These are phyloP conservation scores for Tetrao urogallus DNA, from an alignment of 2,113 vertebrate species.

Conservation along the genomic window DNA sequence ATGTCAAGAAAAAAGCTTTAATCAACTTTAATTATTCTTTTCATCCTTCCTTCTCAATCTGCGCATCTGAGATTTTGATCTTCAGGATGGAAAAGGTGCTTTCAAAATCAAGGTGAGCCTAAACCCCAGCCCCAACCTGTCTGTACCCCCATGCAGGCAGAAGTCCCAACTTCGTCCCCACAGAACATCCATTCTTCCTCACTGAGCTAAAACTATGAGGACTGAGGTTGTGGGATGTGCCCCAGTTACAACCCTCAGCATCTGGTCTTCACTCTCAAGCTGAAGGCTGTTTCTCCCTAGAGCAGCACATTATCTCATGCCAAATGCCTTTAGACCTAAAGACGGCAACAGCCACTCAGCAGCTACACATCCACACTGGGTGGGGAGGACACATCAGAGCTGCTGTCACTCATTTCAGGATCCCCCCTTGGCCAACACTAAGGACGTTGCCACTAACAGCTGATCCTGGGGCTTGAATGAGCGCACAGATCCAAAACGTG, in stretches of 20 bases:
- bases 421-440: not conserved
- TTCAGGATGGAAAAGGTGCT: not conserved
- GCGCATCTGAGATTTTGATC: fast-evolving
- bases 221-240: not conserved
- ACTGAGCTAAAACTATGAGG: not conserved
- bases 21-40: not conserved
- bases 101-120: not conserved
- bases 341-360: not conserved
- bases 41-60: not conserved
- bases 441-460: fast-evolving
- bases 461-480: not conserved
- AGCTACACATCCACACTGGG: fast-evolving
- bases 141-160: fast-evolving
- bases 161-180: not conserved
- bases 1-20: not conserved
- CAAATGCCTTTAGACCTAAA: not conserved
- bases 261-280: not conserved
- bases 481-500: not conserved
- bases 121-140: not conserved
- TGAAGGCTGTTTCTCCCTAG: not conserved
- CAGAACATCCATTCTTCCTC: not conserved
- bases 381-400: not conserved
- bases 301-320: not conserved
- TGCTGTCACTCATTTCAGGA: not conserved
- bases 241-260: not conserved